These are phyloP conservation scores for Mongoloraphidia duomilia DNA, from an alignment of 2,888 invertebrate species.

Conservation along the genomic window DNA sequence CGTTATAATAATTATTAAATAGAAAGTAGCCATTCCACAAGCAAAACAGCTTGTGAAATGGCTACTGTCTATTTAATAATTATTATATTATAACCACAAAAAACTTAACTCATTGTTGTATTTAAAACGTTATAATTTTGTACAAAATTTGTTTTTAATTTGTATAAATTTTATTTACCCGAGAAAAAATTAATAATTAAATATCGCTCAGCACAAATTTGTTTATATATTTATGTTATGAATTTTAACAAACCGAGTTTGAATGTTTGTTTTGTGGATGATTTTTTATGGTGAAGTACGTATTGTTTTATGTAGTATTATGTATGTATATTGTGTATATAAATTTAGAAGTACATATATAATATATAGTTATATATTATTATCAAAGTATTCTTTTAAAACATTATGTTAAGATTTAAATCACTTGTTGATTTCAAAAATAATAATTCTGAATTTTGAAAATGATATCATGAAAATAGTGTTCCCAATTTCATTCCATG, in stretches of 20 bases:
- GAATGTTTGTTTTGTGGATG: slow-evolving; percentile 3
- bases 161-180: background rate
- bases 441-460: background rate
- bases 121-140: background rate
- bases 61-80: no score
- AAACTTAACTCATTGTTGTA: no score
- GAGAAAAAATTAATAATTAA: background rate
- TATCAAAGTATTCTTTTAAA: background rate
- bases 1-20: no score
- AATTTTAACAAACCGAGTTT: background rate
- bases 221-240: no score
- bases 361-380: background rate
- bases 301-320: slow-evolving; percentile 2
- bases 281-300: background rate
- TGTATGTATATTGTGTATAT: slow-evolving; percentile 2
- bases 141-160: background rate
- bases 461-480: background rate
- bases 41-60: no score
- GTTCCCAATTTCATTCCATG: slow-evolving; percentile 7
- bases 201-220: background rate
- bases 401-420: background rate
- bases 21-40: no score
- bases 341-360: background rate
- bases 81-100: no score
- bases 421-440: slow-evolving; percentile 1